Evolutionary conservation across 2,888 invertebrate genomes (phyloP).

Genomic region (Sarcophaga rosellei): DNA sequence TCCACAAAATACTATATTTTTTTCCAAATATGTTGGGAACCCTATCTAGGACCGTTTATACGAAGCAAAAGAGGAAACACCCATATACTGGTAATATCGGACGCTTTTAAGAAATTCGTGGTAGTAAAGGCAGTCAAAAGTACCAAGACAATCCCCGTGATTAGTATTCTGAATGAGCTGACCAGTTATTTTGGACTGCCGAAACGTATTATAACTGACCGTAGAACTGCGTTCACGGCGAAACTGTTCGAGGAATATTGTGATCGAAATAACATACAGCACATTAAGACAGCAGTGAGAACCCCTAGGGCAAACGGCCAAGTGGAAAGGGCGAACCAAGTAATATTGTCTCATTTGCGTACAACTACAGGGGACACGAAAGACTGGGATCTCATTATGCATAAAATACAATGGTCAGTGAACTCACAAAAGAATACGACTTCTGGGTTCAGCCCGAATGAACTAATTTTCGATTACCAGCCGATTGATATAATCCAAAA

Average conservation of each 20-base stretch:
- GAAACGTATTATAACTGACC: slow-evolving; percentile 37
- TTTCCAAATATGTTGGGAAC: too few relatives aligned
- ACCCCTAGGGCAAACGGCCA: too few relatives aligned
- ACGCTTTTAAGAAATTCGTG: too few relatives aligned
- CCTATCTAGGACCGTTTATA: slow-evolving; percentile 26
- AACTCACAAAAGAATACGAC: too few relatives aligned
- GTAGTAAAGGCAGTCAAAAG: slow-evolving; percentile 14
- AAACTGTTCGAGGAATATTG: slow-evolving; percentile 69
- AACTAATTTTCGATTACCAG: too few relatives aligned
- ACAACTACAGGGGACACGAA: too few relatives aligned
- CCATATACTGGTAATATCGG: slow-evolving; percentile 40
- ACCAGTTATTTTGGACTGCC: too few relatives aligned
- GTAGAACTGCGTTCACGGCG: slow-evolving; percentile 61
- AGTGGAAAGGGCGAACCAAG: slow-evolving; percentile 35
- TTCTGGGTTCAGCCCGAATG: neutral
- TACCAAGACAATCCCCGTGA: slow-evolving; percentile 31
- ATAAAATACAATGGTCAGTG: too few relatives aligned
- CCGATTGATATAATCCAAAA: too few relatives aligned
- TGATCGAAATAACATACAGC: neutral
- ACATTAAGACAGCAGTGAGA: too few relatives aligned
- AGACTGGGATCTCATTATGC: too few relatives aligned
- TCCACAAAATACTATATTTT: too few relatives aligned
- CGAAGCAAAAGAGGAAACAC: slow-evolving; percentile 43
- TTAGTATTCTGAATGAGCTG: slow-evolving; percentile 62
- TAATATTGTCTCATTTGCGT: neutral